phyloP scores from a whole-genome alignment of 2,888 invertebrate genomes.

The Alloscopus bannaensis region DNA sequence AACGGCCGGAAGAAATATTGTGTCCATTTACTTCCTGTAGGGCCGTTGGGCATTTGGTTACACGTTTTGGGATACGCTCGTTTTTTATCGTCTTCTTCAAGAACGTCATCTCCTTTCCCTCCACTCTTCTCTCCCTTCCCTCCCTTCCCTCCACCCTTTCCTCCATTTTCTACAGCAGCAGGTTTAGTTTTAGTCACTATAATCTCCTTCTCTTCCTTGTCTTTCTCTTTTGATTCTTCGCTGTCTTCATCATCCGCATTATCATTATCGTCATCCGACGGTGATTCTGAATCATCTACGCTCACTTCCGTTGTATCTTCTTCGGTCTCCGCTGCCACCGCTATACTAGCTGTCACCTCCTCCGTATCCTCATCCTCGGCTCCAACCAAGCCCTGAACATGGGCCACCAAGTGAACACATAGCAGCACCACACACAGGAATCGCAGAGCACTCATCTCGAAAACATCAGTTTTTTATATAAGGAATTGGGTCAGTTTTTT shows the following conservation, averaged over 20 bases:
- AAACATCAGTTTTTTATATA: background rate
- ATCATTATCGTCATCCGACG: conserved; percentile 3
- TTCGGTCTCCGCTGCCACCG: conserved; percentile 15
- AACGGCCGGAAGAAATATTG: conserved; percentile 47
- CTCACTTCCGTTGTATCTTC: background rate
- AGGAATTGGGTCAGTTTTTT: background rate
- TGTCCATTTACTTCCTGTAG: conserved; percentile 36
- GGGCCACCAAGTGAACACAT: background rate
- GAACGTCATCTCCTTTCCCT: background rate
- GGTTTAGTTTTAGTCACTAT: background rate
- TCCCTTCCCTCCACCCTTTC: background rate
- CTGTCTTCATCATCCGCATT: too few species aligned
- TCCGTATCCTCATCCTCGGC: conserved; percentile 14
- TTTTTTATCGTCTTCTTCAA: conserved; percentile 16
- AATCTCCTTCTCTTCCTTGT: background rate
- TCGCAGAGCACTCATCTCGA: background rate
- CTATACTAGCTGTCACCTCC: background rate
- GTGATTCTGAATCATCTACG: too few species aligned
- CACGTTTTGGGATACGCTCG: conserved; percentile 34
- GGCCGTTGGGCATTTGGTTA: conserved; percentile 45
- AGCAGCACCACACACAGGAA: conserved; percentile 6
- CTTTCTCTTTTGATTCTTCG: too few species aligned
- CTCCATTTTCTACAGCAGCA: too few species aligned
- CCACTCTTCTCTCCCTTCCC: conserved; percentile 14
- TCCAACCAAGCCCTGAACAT: background rate